These are phyloP conservation scores for Falco rusticolus DNA, from an alignment of 2,797 vertebrate species.

Conservation along the genomic window DNA sequence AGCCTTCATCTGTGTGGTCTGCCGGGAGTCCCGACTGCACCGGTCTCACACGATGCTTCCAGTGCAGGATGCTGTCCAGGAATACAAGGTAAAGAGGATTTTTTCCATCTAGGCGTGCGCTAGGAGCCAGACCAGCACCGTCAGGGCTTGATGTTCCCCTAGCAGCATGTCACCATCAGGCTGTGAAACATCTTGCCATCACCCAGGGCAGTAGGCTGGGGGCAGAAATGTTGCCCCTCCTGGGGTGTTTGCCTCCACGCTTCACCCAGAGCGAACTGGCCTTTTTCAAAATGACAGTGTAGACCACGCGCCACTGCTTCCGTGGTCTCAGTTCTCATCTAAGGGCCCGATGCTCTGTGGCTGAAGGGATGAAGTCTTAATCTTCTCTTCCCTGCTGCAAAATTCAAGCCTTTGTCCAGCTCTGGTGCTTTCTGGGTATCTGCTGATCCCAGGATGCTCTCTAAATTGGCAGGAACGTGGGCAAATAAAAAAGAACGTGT, in stretches of 20 bases:
- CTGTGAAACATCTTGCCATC: neutral
- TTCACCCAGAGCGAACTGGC: accelerated
- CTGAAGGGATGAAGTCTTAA: neutral
- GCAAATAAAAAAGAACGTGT: neutral
- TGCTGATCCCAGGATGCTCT: neutral
- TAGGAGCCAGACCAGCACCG: neutral
- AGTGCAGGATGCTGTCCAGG: constrained; percentile 1
- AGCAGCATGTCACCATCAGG: accelerated
- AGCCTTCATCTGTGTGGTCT: constrained; percentile 64
- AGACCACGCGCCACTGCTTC: neutral
- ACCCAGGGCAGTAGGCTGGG: neutral
- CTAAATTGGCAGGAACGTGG: accelerated
- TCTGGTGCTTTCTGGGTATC: accelerated
- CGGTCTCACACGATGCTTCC: constrained; percentile 60
- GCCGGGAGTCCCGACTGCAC: constrained; percentile 69
- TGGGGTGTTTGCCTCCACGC: neutral
- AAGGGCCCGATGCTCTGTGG: neutral
- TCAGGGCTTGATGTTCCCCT: accelerated
- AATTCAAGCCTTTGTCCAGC: neutral
- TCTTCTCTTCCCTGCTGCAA: neutral
- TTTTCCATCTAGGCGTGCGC: accelerated
- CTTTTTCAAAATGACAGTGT: neutral
- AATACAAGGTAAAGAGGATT: constrained; percentile 29
- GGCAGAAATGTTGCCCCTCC: neutral
- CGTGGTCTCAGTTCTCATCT: neutral